Percentiles rank a stretch among this genome's conserved stretches.
These are phyloP conservation scores for Nomia melanderi DNA, from an alignment of 1,140 invertebrate genomes.

Conservation along the genomic window DNA sequence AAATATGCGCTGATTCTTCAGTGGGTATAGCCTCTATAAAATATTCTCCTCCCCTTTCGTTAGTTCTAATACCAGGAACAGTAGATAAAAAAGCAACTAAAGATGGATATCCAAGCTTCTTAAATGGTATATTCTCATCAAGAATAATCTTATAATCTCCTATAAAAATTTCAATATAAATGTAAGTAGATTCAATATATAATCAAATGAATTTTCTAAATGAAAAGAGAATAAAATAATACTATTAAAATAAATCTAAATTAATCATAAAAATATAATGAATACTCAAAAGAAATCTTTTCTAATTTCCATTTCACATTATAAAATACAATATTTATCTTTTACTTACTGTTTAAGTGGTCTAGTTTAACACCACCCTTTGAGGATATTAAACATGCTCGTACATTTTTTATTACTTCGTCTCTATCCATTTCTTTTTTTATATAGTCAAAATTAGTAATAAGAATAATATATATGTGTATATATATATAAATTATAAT, in stretches of 20 bases:
- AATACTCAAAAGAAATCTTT: too few relatives aligned
- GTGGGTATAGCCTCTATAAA: conserved; percentile 81
- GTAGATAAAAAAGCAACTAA: conserved; percentile 82
- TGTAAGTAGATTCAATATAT: background rate
- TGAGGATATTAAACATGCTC: conserved; percentile 60
- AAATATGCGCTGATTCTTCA: conserved; percentile 83
- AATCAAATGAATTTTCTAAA: too few relatives aligned
- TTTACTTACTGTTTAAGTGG: conserved; percentile 57
- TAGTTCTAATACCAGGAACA: conserved; percentile 80
- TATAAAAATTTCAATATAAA: conserved; percentile 56
- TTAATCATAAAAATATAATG: too few relatives aligned
- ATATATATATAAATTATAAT: background rate
- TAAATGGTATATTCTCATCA: conserved; percentile 83
- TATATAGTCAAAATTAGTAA: conserved; percentile 1
- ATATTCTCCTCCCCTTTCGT: conserved; percentile 74
- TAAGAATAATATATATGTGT: background rate
- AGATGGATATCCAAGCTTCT: conserved; percentile 81
- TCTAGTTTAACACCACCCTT: conserved; percentile 66
- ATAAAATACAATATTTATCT: too few relatives aligned
- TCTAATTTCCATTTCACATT: background rate
- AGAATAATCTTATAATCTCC: conserved; percentile 82
- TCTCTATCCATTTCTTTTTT: conserved; percentile 44
- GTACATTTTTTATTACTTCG: conserved; percentile 54
- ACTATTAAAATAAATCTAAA: background rate
- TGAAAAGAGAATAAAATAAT: too few relatives aligned